Conservation (phyloP, 2,888 invertebrate genomes). For the Eupithecia exiguata region DNA sequence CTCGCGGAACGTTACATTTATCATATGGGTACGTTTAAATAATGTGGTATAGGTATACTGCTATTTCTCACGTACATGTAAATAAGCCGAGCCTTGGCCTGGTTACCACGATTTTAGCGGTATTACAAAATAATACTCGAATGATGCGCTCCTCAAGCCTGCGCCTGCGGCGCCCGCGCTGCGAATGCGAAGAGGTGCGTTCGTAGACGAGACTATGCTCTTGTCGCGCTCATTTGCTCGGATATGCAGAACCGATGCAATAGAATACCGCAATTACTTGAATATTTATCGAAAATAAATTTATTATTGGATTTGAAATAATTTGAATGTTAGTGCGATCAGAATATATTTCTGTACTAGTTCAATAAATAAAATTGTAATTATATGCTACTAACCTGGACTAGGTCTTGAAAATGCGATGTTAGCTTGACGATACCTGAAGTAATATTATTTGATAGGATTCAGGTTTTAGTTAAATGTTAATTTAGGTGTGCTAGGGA, state of each 20-base stretch:
- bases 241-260: neutral
- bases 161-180: conserved; percentile 2
- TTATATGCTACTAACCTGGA: neutral
- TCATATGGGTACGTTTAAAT: conserved; percentile 22
- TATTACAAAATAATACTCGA: conserved; percentile 75
- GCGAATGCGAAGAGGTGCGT: conserved; percentile 15
- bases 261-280: neutral
- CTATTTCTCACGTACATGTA: conserved; percentile 82
- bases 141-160: conserved; percentile 60
- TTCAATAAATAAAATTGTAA: too few species aligned
- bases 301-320: too few species aligned
- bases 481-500: neutral
- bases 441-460: neutral
- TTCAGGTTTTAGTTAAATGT: neutral
- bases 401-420: neutral
- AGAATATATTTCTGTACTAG: too few species aligned
- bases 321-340: too few species aligned
- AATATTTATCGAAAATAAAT: too few species aligned
- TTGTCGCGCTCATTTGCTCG: neutral
- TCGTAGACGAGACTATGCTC: conserved; percentile 2
- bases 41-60: conserved; percentile 51
- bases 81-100: conserved; percentile 80
- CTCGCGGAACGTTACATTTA: conserved; percentile 27
- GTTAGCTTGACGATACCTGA: neutral
- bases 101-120: conserved; percentile 82